Base-by-base conservation (phyloP, 1,140 invertebrate species). In the Drosophila ananassae region DNA sequence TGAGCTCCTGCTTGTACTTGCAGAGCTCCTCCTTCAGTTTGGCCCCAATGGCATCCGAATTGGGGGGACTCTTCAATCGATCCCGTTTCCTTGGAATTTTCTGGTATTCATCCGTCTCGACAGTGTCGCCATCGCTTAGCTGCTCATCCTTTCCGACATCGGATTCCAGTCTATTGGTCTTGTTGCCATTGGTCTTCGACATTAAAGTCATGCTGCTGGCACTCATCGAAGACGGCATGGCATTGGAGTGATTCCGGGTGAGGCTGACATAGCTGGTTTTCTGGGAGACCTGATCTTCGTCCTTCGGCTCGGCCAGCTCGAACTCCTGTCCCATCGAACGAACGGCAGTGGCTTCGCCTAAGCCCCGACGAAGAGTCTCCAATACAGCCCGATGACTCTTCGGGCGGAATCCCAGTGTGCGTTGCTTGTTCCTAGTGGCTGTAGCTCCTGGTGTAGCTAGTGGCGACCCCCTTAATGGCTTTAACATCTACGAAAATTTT, bases 1-100 rank as follows among this genome's bases (percentile, higher is more conserved):
- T 74, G 1, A 91, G 56, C 62, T 91, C 90, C 62, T 91, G 83
- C 59, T 90, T 90, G 57, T 91, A 91, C 47, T 85, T 91, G 60
- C 30, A 32, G 0, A 91, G 53, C 50, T 91, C 90, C 12, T 78
- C 72, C 52, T 90, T 91, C 2, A 91, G 59, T 9, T 90, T 91
- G 13, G 60, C 54, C 3, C 84, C 90, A 13, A 91, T 78, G 17
- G 74, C 74, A 6, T 73, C 73, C 32, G 71, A 25, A 10, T 37
- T 53, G 21, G 72, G 28, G 22, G 56, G n/a, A 3, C 8, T 21
- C 8, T 17, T 46, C 37, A 13, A 32, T 12, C 7, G n/a, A 7
- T 58, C 32, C 32, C 4, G 22, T n/a, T 22, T 47, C 22, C 21
- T 10, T 4, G 17, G 44, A 6, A 48, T 24, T 72, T 32, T 28